Base-by-base conservation (phyloP, 2,113 vertebrate genomes). In the Calidris pugnax region DNA sequence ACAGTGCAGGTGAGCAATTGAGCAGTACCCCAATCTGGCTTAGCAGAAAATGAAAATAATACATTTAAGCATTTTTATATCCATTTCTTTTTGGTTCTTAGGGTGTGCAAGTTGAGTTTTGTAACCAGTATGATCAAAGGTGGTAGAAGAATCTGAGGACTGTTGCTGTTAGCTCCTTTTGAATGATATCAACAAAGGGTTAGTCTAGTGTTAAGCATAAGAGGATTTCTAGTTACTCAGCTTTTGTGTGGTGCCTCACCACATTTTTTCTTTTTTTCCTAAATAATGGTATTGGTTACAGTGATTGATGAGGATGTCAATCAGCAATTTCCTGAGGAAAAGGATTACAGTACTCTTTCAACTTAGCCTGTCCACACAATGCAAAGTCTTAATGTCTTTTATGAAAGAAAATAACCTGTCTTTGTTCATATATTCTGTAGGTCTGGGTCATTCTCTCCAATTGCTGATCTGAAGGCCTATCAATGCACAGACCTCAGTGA, bases 391-490 rank as follows among this genome's bases (percentile, higher is more conserved):
- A 51, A 56, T 43, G 6, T 55, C 9, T 51, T 82, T 48, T 51
- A 21, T 21, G 20, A 64, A 84, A 86, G 57, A 8, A 64, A 68
- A 9, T 22, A 39, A 24, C 9, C 23, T 23, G 6, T 10, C 5
- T 2, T 17, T 35, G 4, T 28, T 51, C 12, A 21, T 33, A 6
- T 30, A 73, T 69, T 55, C 35, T 41, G 8, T 20, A 66, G 14
- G 1, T 21, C 6, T 16, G 14, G 4, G 3, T 74, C 9, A 8
- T 35, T 19, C 6, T 60, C 12, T 72, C 12, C 32, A 28, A 0
- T 19, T 92, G 59, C 57, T 76, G 4, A 43, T 60, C 45, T 64
- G 35, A 83, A 87, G 6, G 17, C 56, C 26, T 75, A 79, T 7
- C 37, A 82, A n/a, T 79, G 3, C 21, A 22, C 6, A 39, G 22